Base-by-base conservation (phyloP, 2,113 vertebrate species). In the Seriola dumerili region DNA sequence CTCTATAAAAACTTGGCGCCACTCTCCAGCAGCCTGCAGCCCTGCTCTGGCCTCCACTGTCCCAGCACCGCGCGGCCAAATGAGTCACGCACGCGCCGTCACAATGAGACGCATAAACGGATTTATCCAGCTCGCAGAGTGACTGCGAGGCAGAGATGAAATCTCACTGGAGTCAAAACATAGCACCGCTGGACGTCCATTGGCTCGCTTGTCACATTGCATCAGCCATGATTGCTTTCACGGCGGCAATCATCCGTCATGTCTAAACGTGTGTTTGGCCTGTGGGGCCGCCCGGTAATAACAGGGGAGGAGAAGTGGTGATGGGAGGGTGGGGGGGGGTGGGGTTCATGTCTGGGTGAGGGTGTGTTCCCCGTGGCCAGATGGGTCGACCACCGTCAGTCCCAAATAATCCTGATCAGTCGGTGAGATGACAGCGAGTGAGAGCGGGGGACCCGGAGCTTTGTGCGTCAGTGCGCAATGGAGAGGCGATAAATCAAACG, bases 401-500 rank as follows among this genome's bases (percentile, higher is more conserved):
- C 74, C 23, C 48, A 36, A 70, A 68, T 87, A 70, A 91, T 82
- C 88, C 80, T 69, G 72, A 89, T 84, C 81, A 75, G 89, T 90
- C 76, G 75, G 64, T 63, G 86, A 85, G 86, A 87, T 92, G 91
- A 86, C 91, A 91, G 88, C 63, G 73, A 91, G 86, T 67, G 57
- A 44, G 83, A 73, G 81, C 76, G 66, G 76, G 85, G 78, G 76
- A 89, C 86, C 81, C 91, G 83, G 84, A 84, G 92, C 88, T 84
- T 38, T 80, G 90, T 85, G 93, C 86, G 89, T 94, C 93, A 90
- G 84, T 91, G 90, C 88, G 91, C 90, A 93, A 91, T 90, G 89
- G 91, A 84, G 83, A 81, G 86, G 84, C 81, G 77, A 93, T 94
- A 93, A 94, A 93, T 94, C 93, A 94, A 83, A 88, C 5, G 34